phyloP scores from a whole-genome alignment of 2,888 invertebrate species.

The Thymelicus lineola region DNA sequence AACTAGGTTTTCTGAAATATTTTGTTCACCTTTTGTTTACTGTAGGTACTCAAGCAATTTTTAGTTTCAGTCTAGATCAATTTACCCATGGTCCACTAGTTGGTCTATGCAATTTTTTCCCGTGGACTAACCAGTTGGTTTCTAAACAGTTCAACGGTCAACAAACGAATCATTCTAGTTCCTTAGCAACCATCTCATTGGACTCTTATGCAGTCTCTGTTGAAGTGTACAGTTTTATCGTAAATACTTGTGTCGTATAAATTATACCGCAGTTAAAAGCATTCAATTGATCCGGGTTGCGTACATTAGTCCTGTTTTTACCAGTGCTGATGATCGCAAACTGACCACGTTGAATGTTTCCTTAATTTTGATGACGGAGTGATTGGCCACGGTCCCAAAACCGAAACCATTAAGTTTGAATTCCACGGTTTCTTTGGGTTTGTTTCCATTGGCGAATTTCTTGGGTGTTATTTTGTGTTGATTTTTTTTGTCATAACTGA shows the following conservation, averaged over 20 bases:
- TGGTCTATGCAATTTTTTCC: no score
- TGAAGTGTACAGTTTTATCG: not conserved
- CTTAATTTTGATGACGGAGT: constrained; percentile 75
- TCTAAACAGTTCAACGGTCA: no score
- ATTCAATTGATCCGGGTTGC: constrained; percentile 30
- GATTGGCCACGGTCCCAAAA: constrained; percentile 74
- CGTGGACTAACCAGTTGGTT: no score
- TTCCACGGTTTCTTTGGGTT: constrained; percentile 56
- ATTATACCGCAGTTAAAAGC: constrained; percentile 31
- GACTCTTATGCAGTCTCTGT: not conserved
- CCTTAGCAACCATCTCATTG: not conserved
- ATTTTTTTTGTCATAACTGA: no score
- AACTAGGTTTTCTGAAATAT: no score
- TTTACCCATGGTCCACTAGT: no score
- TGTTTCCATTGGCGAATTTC: constrained; percentile 16
- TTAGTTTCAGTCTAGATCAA: no score
- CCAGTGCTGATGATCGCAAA: constrained; percentile 25
- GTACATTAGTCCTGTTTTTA: constrained; percentile 37
- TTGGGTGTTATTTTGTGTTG: no score
- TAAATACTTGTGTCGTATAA: constrained; percentile 11
- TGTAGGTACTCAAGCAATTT: no score
- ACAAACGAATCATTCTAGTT: no score
- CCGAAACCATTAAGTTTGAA: constrained; percentile 74
- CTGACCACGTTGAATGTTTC: constrained; percentile 55
- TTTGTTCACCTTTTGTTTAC: no score